Percentiles rank a stretch among this genome's conserved stretches.
These are phyloP conservation scores for Lacanobia wlatinum DNA, from an alignment of 2,888 invertebrate species.

Conservation along the genomic window DNA sequence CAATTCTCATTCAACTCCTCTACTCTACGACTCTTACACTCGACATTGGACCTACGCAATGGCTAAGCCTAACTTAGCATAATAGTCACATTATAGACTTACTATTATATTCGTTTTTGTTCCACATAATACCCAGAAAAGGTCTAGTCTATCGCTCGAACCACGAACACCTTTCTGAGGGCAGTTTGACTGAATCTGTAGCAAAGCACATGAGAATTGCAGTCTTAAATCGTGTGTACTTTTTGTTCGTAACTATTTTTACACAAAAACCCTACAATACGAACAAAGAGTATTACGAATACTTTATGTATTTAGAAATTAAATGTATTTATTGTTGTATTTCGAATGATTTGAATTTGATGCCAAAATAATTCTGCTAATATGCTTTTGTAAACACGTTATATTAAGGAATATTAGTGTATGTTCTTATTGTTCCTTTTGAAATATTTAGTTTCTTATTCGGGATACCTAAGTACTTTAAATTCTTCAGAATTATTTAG, in stretches of 20 bases:
- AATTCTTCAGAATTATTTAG: conserved; percentile 18
- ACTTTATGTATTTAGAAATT: conserved; percentile 58
- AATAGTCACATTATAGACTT: conserved; percentile 14
- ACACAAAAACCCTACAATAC: conserved; percentile 33
- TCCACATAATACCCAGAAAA: conserved; percentile 12
- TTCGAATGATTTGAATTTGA: conserved; percentile 74
- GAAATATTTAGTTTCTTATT: conserved; percentile 47
- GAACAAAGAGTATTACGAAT: conserved; percentile 50
- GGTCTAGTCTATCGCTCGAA: conserved; percentile 34
- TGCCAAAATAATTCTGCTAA: conserved; percentile 80
- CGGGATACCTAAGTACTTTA: conserved; percentile 17
- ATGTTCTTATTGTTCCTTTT: conserved; percentile 60
- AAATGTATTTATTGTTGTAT: conserved; percentile 74
- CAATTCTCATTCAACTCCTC: conserved; percentile 56
- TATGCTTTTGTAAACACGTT: conserved; percentile 57
- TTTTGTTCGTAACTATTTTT: conserved; percentile 57
- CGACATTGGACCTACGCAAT: conserved; percentile 9
- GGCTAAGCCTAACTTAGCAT: background rate
- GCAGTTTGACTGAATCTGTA: conserved; percentile 3
- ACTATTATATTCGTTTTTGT: background rate
- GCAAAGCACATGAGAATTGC: conserved; percentile 52
- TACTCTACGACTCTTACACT: background rate
- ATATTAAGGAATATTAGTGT: conserved; percentile 50
- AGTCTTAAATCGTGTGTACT: conserved; percentile 57
- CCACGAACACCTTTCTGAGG: conserved; percentile 2